Evolutionary conservation across 2,888 invertebrate species (phyloP).

Genomic region (Parnassius apollo): DNA sequence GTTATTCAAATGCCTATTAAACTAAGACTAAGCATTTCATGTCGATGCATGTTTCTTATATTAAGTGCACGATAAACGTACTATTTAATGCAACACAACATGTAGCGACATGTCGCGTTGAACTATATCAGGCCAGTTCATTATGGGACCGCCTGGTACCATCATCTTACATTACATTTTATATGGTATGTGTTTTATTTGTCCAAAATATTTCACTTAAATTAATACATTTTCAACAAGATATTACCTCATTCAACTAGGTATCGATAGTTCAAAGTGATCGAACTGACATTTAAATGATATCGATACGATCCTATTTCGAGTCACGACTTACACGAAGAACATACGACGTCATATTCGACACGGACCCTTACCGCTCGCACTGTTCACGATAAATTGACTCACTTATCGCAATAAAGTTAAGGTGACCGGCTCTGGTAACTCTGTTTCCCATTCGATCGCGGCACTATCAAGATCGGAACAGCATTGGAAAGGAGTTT

Average conservation of each 20-base stretch:
- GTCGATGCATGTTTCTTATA: too few relatives aligned
- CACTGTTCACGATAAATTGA: conserved; percentile 16
- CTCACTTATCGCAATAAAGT: conserved; percentile 13
- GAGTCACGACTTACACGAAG: conserved; percentile 40
- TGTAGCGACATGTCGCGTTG: too few relatives aligned
- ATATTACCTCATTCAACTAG: not conserved
- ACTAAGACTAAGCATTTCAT: too few relatives aligned
- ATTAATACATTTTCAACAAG: not conserved
- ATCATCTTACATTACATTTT: too few relatives aligned
- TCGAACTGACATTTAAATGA: conserved; percentile 6
- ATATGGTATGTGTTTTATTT: too few relatives aligned
- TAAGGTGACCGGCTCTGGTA: conserved; percentile 1
- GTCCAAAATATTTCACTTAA: too few relatives aligned
- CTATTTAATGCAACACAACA: too few relatives aligned
- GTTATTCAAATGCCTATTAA: too few relatives aligned
- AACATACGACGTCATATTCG: conserved; percentile 31
- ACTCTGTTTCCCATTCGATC: not conserved
- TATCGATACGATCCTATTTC: conserved; percentile 39
- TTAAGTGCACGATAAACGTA: too few relatives aligned
- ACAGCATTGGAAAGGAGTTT: not conserved
- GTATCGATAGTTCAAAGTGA: not conserved
- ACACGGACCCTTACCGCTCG: conserved; percentile 29
- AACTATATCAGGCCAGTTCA: too few relatives aligned
- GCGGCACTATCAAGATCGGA: conserved; percentile 18
- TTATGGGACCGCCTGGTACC: too few relatives aligned